These are phyloP conservation scores for Macrostomum lignano DNA, from an alignment of 1,140 invertebrate genomes.

Conservation along the genomic window DNA sequence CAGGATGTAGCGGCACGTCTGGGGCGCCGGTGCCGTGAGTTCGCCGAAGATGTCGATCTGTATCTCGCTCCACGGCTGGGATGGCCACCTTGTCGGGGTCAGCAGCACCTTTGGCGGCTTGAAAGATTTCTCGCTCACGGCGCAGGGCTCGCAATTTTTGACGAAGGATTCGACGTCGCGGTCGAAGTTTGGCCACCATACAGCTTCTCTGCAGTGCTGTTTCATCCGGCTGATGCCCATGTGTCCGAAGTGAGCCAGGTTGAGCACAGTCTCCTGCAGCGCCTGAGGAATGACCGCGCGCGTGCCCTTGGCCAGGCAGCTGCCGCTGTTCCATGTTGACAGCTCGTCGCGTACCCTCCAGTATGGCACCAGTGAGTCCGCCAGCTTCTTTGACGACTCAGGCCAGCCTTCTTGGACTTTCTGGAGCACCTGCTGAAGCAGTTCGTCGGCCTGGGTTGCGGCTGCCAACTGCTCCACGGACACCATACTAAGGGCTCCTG, in stretches of 20 bases:
- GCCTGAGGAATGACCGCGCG: conserved; percentile 22
- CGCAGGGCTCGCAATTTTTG: conserved; percentile 23
- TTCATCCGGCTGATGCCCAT: conserved; percentile 31
- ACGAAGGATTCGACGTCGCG: conserved; percentile 19
- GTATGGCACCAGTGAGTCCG: too few species aligned
- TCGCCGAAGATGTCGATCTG: conserved; percentile 29
- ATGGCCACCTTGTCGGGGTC: conserved; percentile 14
- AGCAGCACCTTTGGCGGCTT: conserved; percentile 11
- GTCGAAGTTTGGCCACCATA: conserved; percentile 30
- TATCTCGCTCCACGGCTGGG: conserved; percentile 20
- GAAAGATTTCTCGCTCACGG: not conserved
- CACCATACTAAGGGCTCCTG: too few species aligned
- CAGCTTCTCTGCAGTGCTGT: conserved; percentile 22
- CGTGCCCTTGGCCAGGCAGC: conserved; percentile 12
- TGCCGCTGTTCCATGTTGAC: too few species aligned
- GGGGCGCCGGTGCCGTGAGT: too few species aligned
- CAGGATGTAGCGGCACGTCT: conserved; percentile 18
- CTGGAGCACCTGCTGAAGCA: too few species aligned
- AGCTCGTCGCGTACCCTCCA: too few species aligned
- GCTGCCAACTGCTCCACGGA: too few species aligned
- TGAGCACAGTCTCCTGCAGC: conserved; percentile 14
- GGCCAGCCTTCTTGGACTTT: too few species aligned
- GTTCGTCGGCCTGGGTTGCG: too few species aligned
- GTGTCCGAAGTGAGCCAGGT: conserved; percentile 28
- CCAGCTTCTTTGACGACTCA: too few species aligned